Base-by-base conservation (phyloP, 2,888 invertebrate genomes). In the Taenaris catops region DNA sequence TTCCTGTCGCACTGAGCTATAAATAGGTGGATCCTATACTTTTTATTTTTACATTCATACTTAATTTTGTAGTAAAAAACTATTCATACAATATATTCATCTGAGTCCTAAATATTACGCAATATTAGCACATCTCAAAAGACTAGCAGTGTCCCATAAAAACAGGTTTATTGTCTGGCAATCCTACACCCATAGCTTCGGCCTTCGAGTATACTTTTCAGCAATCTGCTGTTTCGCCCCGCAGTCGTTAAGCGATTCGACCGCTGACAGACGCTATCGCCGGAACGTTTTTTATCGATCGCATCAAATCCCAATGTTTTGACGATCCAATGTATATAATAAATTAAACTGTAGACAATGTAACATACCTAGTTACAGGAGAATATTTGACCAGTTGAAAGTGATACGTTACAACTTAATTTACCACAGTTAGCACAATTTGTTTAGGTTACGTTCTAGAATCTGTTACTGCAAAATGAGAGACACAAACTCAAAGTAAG, bases 301-400 rank as follows among this genome's bases (percentile, higher is more conserved):
- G 55, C 41, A 37, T 54, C 52, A 59, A 65, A 6, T 66, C 57
- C 68, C 54, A 60, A 65, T 68, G 63, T 64, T 69, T 63, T 62
- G 49, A 58, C 48, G 29, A 49, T 42, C 35, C 42, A 38, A 43
- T 41, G 55, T 51, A 46, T n/a, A 51, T 26, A 20, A 27, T 9
- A 24, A 12, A 32, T 33, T 12, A 12, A 33, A 18, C 14, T 11
- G 28, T 8, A 8, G 20, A n/a, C n/a, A n/a, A n/a, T n/a, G n/a
- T n/a, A n/a, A n/a, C n/a, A n/a, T n/a, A n/a, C 6, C 14, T 8
- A 9, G 14, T 4, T 5, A 10, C 10, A 24, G 8, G 11, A 16
- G 2, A 16, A n/a, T 18, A 25, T 21, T 5, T 34, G 9, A 11
- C 16, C 9, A 21, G 10, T 18, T 28, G 5, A n/a, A 3, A 25